A percentile compares a stretch with the other conserved stretches of the same genome.
phyloP scores from a whole-genome alignment of 2,797 vertebrate species.

The Bufotes viridis region DNA sequence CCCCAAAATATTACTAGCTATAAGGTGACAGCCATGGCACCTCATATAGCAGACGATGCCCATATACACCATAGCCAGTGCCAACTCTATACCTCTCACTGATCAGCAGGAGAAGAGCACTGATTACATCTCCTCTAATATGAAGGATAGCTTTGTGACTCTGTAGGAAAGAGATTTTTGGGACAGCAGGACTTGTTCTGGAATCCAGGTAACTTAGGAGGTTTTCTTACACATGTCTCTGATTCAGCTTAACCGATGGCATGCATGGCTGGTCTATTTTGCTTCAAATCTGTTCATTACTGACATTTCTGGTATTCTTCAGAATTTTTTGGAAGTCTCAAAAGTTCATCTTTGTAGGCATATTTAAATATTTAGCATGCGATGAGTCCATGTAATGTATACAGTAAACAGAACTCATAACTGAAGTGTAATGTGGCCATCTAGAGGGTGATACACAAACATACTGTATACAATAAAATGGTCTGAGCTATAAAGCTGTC shows the following conservation, averaged over 20 bases:
- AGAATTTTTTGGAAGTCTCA: not conserved
- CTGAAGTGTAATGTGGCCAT: slow-evolving; percentile 42
- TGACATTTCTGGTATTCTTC: not conserved
- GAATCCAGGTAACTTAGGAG: too few relatives aligned
- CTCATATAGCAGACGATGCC: too few relatives aligned
- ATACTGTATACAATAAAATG: not conserved
- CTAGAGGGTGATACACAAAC: slow-evolving; percentile 29
- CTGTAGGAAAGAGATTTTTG: too few relatives aligned
- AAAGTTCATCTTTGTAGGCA: not conserved
- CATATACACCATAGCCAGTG: too few relatives aligned
- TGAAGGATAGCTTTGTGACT: too few relatives aligned
- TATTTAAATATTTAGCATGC: not conserved
- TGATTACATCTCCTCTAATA: too few relatives aligned
- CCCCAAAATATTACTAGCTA: too few relatives aligned
- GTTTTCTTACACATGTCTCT: not conserved
- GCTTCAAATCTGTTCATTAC: not conserved
- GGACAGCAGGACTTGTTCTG: not conserved
- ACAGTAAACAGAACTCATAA: not conserved
- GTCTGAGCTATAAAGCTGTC: not conserved
- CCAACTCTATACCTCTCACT: too few relatives aligned
- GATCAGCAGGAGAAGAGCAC: too few relatives aligned
- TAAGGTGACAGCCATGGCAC: too few relatives aligned
- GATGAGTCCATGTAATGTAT: not conserved
- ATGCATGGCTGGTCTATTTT: not conserved
- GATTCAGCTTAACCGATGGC: not conserved